Percentiles rank a stretch among this genome's conserved stretches.
Evolutionary conservation across 2,797 vertebrate species (phyloP).

Genomic region (Strix occidentalis): DNA sequence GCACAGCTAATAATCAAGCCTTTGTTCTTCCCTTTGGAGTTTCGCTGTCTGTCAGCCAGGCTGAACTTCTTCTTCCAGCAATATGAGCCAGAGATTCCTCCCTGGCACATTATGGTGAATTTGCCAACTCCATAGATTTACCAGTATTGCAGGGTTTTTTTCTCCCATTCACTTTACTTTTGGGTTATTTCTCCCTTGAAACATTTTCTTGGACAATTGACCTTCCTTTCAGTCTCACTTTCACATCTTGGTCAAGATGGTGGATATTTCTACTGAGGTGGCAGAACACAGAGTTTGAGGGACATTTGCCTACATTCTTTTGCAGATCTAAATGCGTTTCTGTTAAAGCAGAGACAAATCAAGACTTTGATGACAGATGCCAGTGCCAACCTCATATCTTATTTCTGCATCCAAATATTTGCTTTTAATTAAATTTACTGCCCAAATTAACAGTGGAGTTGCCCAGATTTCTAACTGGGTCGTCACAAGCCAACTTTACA

Average conservation of each 20-base stretch:
- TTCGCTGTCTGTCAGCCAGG: not conserved
- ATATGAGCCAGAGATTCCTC: not conserved
- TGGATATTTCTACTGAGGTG: not conserved
- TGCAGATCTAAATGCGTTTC: not conserved
- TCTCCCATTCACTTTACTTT: not conserved
- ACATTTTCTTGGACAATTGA: not conserved
- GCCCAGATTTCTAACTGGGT: not conserved
- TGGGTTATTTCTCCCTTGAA: not conserved
- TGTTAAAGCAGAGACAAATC: not conserved
- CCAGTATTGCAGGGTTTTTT: not conserved
- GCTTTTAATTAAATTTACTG: constrained; percentile 17
- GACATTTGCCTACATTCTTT: not conserved
- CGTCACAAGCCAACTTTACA: not conserved
- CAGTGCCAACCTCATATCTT: not conserved
- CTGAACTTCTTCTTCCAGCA: not conserved
- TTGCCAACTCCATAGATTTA: not conserved
- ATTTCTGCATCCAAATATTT: constrained; percentile 46
- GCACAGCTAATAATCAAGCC: not conserved
- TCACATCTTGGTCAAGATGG: not conserved
- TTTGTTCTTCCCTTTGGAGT: constrained; percentile 23
- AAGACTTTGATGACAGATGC: not conserved
- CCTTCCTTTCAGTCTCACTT: not conserved
- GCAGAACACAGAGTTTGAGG: not conserved
- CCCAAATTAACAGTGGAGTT: not conserved
- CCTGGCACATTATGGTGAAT: not conserved